Conservation (phyloP, 2,888 invertebrate genomes). For the Muscina levida region DNA sequence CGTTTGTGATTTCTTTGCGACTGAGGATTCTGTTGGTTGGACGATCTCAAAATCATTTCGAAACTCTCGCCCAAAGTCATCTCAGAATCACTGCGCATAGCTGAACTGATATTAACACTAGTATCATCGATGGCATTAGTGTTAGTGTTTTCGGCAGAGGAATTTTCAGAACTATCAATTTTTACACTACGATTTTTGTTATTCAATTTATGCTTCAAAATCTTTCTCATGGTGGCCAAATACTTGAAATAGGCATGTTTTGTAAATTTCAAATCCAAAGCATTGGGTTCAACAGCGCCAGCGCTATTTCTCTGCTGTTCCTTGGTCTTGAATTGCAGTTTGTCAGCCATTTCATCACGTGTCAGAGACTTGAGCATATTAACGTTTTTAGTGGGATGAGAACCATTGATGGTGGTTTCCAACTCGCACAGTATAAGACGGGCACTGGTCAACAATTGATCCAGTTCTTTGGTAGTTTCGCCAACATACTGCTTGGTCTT, state of each 20-base stretch:
- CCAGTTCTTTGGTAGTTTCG: constrained; percentile 70
- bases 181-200: constrained; percentile 15
- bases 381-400: constrained; percentile 67
- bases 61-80: constrained; percentile 55
- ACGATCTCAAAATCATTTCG: constrained; percentile 49
- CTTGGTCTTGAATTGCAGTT: constrained; percentile 71
- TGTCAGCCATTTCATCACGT: constrained; percentile 67
- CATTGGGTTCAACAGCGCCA: constrained; percentile 57
- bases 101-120: constrained; percentile 42
- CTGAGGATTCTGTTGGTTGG: constrained; percentile 10
- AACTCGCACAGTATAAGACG: constrained; percentile 75
- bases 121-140: constrained; percentile 48
- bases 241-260: constrained; percentile 72
- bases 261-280: constrained; percentile 71
- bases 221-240: constrained; percentile 69
- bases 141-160: background rate
- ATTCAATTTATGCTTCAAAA: constrained; percentile 56
- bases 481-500: constrained; percentile 67
- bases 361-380: constrained; percentile 69
- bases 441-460: constrained; percentile 72
- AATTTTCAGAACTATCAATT: constrained; percentile 2
- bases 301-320: constrained; percentile 66
- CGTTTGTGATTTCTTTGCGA: background rate
- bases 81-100: constrained; percentile 49
- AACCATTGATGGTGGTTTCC: constrained; percentile 76